These are phyloP conservation scores for Microdon myrmicae DNA, from an alignment of 2,888 invertebrate genomes.

Conservation along the genomic window DNA sequence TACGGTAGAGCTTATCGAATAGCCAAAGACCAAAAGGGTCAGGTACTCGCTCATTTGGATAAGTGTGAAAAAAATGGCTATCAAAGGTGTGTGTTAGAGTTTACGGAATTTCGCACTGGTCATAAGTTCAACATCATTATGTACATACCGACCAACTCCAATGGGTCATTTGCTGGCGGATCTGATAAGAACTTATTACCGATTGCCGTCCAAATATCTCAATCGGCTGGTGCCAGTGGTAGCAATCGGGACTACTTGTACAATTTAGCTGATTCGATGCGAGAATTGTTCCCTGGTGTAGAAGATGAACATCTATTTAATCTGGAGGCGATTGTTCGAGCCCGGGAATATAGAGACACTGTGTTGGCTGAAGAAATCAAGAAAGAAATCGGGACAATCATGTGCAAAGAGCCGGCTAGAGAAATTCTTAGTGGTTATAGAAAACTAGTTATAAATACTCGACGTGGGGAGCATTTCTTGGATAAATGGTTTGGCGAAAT, in stretches of 20 bases:
- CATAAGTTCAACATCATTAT: slow-evolving; percentile 54
- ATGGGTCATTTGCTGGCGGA: slow-evolving; percentile 78
- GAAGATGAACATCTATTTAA: slow-evolving; percentile 81
- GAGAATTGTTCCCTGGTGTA: slow-evolving; percentile 76
- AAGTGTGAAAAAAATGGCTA: slow-evolving; percentile 95
- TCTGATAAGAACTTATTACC: slow-evolving; percentile 74
- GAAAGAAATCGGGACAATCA: slow-evolving; percentile 51
- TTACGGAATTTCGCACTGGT: slow-evolving; percentile 72
- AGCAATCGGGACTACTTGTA: slow-evolving; percentile 91
- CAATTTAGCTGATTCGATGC: slow-evolving; percentile 83
- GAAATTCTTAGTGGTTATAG: too few relatives aligned
- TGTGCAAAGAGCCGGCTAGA: slow-evolving; percentile 11
- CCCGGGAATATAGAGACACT: slow-evolving; percentile 56
- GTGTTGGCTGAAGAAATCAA: slow-evolving; percentile 54
- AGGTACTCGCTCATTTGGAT: slow-evolving; percentile 85
- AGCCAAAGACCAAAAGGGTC: slow-evolving; percentile 72
- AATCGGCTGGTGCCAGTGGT: slow-evolving; percentile 85
- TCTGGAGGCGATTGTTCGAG: slow-evolving; percentile 73
- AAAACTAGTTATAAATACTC: too few relatives aligned
- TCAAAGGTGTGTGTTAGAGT: slow-evolving; percentile 75
- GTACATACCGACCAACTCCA: slow-evolving; percentile 84
- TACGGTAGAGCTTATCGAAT: slow-evolving; percentile 96
- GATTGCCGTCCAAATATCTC: slow-evolving; percentile 83
- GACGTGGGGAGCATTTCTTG: too few relatives aligned
- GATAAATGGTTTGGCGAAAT: too few relatives aligned